Evolutionary conservation across 1,140 invertebrate genomes (phyloP).

Genomic region (Sesamia nonagrioides): DNA sequence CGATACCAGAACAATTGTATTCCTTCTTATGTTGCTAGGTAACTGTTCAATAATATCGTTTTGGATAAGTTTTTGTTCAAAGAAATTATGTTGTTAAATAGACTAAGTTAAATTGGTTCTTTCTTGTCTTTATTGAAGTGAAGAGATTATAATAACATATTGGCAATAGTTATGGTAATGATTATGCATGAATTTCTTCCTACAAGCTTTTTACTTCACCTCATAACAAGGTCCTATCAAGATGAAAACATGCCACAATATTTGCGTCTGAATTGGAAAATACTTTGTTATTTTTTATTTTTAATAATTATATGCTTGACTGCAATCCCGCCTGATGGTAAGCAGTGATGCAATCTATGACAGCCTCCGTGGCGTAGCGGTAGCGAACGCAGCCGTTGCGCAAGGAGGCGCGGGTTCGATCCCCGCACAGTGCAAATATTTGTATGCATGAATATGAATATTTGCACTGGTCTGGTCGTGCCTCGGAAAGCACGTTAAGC

Average conservation of each 20-base stretch:
- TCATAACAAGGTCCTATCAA: not conserved
- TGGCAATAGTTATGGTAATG: constrained; percentile 9
- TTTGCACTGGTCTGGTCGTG: too few species aligned
- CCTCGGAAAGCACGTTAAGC: too few species aligned
- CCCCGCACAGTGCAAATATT: too few species aligned
- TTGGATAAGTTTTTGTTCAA: not conserved
- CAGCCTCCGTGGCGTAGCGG: too few species aligned
- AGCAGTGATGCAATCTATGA: too few species aligned
- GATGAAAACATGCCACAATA: constrained; percentile 5
- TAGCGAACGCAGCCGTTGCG: too few species aligned
- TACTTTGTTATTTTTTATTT: too few species aligned
- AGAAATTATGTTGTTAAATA: not conserved
- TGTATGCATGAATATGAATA: too few species aligned
- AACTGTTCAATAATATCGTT: not conserved
- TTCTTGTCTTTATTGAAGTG: not conserved
- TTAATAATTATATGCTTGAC: too few species aligned
- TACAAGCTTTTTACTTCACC: not conserved
- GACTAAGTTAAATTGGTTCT: not conserved
- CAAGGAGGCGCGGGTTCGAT: too few species aligned
- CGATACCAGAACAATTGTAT: constrained; percentile 35
- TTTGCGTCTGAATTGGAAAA: constrained; percentile 34
- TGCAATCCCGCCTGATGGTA: too few species aligned
- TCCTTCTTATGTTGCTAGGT: constrained; percentile 10
- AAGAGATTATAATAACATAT: not conserved
- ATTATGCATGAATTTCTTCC: not conserved